phyloP scores from a whole-genome alignment of 2,888 invertebrate species.

The Drosophila leonis region DNA sequence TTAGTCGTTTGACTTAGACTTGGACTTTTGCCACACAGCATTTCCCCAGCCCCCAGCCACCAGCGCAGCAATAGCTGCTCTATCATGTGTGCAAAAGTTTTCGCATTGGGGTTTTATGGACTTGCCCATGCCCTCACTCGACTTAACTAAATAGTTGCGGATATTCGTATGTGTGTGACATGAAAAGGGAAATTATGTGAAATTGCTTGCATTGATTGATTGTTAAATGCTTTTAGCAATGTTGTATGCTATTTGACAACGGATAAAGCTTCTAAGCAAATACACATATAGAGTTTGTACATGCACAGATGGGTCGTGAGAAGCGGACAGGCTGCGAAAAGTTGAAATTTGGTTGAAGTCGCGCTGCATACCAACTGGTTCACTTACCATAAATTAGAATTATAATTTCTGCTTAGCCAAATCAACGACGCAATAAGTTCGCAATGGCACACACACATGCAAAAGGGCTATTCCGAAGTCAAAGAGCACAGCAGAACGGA shows the following conservation, averaged over 20 bases:
- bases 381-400: constrained; percentile 74
- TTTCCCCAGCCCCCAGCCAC: constrained; percentile 19
- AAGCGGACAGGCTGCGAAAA: constrained; percentile 37
- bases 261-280: constrained; percentile 33
- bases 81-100: constrained; percentile 72
- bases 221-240: constrained; percentile 33
- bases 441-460: constrained; percentile 69
- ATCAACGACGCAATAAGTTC: constrained; percentile 76
- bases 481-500: constrained; percentile 32
- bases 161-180: constrained; percentile 22
- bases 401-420: constrained; percentile 74
- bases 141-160: constrained; percentile 55
- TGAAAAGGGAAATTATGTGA: constrained; percentile 6
- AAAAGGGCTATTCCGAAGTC: constrained; percentile 58
- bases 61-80: constrained; percentile 45
- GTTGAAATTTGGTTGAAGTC: background rate
- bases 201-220: constrained; percentile 58
- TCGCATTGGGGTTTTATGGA: constrained; percentile 61
- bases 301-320: constrained; percentile 31
- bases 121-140: constrained; percentile 61
- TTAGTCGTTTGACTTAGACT: constrained; percentile 76
- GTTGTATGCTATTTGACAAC: constrained; percentile 30
- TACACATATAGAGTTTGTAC: background rate
- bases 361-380: constrained; percentile 41
- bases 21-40: constrained; percentile 72